phyloP scores from a whole-genome alignment of 1,140 invertebrate species.

The Orussus abietinus region DNA sequence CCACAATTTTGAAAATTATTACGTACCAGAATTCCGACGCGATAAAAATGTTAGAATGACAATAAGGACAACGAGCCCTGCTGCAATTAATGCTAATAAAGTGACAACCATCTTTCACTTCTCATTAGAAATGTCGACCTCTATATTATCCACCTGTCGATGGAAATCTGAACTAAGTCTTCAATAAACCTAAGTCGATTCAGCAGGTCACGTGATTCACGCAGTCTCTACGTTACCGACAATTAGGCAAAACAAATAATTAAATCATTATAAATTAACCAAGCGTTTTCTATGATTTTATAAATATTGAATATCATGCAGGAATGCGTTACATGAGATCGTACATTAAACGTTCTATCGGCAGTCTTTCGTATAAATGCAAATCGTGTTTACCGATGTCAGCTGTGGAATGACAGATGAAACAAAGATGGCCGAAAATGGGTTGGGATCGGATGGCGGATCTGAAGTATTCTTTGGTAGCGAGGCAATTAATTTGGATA shows the following conservation, averaged over 20 bases:
- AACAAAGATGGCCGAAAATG: constrained; percentile 51
- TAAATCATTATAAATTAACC: no score
- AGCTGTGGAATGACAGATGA: constrained; percentile 47
- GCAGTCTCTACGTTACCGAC: no score
- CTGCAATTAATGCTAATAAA: constrained; percentile 48
- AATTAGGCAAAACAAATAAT: no score
- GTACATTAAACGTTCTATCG: no score
- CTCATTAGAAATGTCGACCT: no score
- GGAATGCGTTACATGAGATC: no score
- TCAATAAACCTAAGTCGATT: no score
- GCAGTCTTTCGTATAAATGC: background rate
- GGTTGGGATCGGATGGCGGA: constrained; percentile 62
- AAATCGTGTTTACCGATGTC: no score
- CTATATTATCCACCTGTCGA: background rate
- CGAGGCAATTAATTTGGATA: constrained; percentile 59
- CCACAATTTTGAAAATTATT: constrained; percentile 1
- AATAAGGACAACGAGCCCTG: constrained; percentile 47
- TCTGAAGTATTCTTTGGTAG: constrained; percentile 62
- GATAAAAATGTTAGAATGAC: constrained; percentile 44
- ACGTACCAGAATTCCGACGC: constrained; percentile 29
- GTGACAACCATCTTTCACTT: constrained; percentile 51
- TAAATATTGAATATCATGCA: no score
- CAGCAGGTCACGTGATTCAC: no score
- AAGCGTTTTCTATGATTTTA: no score
- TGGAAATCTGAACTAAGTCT: no score